A percentile compares a stretch with the other conserved stretches of the same genome.
These are phyloP conservation scores for Cyanistes caeruleus DNA, from an alignment of 2,113 vertebrate species.

Conservation along the genomic window DNA sequence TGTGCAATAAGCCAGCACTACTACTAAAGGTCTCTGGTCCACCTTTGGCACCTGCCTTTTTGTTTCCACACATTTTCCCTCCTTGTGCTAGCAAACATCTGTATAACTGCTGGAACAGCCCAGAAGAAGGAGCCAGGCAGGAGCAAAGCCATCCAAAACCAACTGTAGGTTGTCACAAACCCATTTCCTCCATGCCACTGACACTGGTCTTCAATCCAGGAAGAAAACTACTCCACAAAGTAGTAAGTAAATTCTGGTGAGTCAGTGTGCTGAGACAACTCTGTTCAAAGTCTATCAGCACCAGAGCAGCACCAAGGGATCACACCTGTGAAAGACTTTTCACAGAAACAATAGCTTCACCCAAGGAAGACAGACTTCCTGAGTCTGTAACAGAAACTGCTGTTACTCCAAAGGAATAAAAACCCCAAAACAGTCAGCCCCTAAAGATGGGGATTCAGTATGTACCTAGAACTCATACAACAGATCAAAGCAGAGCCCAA, in stretches of 20 bases:
- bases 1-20: background rate
- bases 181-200: background rate
- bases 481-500: background rate
- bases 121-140: background rate
- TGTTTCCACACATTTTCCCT: background rate
- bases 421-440: background rate
- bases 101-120: background rate
- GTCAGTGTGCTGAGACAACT: background rate
- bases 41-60: background rate
- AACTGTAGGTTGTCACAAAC: background rate
- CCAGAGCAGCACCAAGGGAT: background rate
- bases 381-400: background rate
- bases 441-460: background rate
- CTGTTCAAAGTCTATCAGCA: background rate
- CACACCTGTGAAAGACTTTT: accelerated
- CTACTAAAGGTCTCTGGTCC: background rate
- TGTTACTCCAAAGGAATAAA: background rate
- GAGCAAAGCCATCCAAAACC: background rate
- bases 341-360: background rate
- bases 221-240: background rate
- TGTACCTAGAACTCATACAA: accelerated
- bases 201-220: background rate
- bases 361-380: background rate
- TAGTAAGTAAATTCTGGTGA: background rate
- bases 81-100: background rate